Base-by-base conservation (phyloP, 2,113 vertebrate species). In the Alaudala cheleensis region DNA sequence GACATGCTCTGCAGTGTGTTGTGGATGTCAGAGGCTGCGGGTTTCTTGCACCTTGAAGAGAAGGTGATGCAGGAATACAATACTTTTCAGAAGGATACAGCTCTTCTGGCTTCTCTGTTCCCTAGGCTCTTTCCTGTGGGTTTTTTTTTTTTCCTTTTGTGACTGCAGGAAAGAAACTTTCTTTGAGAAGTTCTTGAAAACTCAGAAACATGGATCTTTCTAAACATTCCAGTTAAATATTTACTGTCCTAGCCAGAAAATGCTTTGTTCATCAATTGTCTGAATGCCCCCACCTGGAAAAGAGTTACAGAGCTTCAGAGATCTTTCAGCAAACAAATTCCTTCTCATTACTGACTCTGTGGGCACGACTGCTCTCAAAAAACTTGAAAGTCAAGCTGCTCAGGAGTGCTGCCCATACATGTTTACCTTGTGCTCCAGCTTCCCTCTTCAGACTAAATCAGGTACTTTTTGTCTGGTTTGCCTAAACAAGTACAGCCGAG, bases 251-350 rank as follows among this genome's bases (percentile, higher is more conserved):
- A 82, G 71, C 65, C 44, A 95, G 83, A 86, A 95, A 94, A 64
- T 1, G 8, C 69, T 96, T 97, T 50, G 86, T 91, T 71, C 96
- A 79, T 86, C 77, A 57, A n/a, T 78, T 87, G 45, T 88, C 91
- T 95, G 88, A 88, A 95, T 96, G 92, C 67, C 88, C 94, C 93
- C 90, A 97, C 95, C 97, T 97, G 86, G 76, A 94, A 97, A 94
- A 97, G 94, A 95, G 97, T 94, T 96, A 97, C 89, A 93, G 95
- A 98, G 93, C 91, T 91, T 91, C 95, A 85, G 86, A 98, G 93
- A 97, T 97, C 97, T 96, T 96, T 98, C 95, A 97, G 84, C 97
- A 97, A 97, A 97, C 97, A 97, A 97, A 98, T 97, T 96, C 97
- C 79, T 97, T 86, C 96, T 97, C 96, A 86, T 96, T 97, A 95